Base-by-base conservation (phyloP, 2,797 vertebrate genomes). In the Todus mexicanus region DNA sequence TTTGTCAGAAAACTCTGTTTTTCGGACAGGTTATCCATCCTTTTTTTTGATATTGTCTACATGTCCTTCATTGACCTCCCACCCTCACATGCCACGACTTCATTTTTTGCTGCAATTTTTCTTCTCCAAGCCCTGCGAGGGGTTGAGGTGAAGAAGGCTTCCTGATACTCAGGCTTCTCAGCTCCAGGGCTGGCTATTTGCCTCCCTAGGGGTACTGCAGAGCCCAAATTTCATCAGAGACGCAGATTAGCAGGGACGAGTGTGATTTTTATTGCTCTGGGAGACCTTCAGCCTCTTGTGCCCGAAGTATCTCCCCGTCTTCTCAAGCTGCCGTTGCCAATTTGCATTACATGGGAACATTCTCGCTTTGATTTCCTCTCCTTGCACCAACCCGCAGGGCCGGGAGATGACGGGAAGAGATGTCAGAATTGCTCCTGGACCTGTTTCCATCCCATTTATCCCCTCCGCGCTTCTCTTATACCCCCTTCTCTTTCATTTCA, bases 401-500 rank as follows among this genome's bases (percentile, higher is more conserved):
- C 5, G 7, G 42, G 42, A 64, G 18, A 15, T 8, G 23, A 17
- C 0, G 1, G 56, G 23, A 48, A 37, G 19, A 7, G 18, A 5
- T 0, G 0, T 5, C 0, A 7, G 61, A 35, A 66, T 15, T 3
- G 0, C 11, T 38, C 11, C 66, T 0, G 2, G 72, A 5, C 12
- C 38, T 0, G 0, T 51, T 90, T 54, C 72, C 35, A 29, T 54
- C 69, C 47, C 22, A 0, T 25, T 71, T 26, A 6, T 47, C 5
- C 65, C 65, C 25, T 64, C 37, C 16, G 22, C 1, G 0, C 15
- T 50, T 25, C 33, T 7, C 33, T 37, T 48, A 22, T 37, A 29
- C 43, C 51, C 23, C 20, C 7, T 64, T 21, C 31, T 35, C 47
- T 82, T 53, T 13, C 25, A 22, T 73, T 76, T 80, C 33, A 4